phyloP scores from a whole-genome alignment of 2,113 vertebrate genomes.

The Saccopteryx leptura region DNA sequence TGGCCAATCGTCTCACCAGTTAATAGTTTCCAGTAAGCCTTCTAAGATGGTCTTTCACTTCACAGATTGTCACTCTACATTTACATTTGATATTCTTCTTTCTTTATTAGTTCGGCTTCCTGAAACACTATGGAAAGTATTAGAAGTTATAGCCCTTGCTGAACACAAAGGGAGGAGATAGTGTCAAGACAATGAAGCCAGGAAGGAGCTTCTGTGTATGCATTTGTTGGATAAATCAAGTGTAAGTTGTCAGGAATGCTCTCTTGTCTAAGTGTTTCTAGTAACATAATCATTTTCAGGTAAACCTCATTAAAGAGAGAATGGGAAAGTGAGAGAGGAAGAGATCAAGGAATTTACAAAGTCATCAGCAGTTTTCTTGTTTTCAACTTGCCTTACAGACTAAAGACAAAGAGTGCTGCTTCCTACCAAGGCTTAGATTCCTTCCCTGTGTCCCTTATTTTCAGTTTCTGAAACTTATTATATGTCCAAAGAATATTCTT shows the following conservation, averaged over 20 bases:
- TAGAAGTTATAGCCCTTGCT: slow-evolving; percentile 69
- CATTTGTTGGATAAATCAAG: slow-evolving; percentile 68
- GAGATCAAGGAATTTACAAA: slow-evolving; percentile 29
- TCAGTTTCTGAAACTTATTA: not conserved
- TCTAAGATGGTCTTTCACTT: not conserved
- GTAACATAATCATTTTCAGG: slow-evolving; percentile 75
- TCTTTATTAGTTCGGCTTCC: slow-evolving; percentile 26
- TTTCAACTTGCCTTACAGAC: slow-evolving; percentile 32
- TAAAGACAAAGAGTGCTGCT: not conserved
- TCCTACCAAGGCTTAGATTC: not conserved
- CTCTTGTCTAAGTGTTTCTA: slow-evolving; percentile 74
- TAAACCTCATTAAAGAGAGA: slow-evolving; percentile 53
- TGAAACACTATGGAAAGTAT: slow-evolving; percentile 19
- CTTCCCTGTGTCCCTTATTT: not conserved
- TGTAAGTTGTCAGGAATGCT: slow-evolving; percentile 55
- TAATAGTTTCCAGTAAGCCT: not conserved
- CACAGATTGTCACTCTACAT: not conserved
- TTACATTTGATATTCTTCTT: slow-evolving; percentile 48
- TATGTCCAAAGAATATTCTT: not conserved
- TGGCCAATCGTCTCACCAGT: not conserved
- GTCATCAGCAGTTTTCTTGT: not conserved
- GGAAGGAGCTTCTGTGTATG: slow-evolving; percentile 40
- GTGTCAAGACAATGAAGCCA: slow-evolving; percentile 57
- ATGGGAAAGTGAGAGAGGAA: not conserved
- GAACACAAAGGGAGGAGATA: slow-evolving; percentile 55